Conservation (phyloP, 2,888 invertebrate genomes). For the Acanthopleura granulata region DNA sequence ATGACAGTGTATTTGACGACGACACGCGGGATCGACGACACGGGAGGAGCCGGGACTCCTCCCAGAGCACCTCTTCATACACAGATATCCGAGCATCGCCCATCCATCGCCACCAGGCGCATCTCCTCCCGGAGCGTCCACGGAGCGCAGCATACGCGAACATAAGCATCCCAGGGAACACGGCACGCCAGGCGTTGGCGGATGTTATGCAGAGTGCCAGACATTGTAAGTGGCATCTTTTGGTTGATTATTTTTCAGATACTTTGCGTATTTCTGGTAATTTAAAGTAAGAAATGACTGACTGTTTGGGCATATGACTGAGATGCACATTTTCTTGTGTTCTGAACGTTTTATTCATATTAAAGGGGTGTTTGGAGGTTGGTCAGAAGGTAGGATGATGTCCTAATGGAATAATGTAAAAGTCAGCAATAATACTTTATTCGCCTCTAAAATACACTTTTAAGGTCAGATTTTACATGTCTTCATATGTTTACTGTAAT, state of each 20-base stretch:
- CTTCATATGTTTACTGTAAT: no score
- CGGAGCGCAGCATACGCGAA: conserved; percentile 60
- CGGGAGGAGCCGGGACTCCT: conserved; percentile 56
- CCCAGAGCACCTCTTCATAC: conserved; percentile 56
- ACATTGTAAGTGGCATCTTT: conserved; percentile 51
- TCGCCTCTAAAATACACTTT: no score
- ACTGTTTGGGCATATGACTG: no score
- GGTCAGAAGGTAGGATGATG: no score
- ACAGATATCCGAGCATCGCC: conserved; percentile 43
- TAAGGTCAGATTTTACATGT: no score
- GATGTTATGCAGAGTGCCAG: conserved; percentile 76
- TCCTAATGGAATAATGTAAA: no score
- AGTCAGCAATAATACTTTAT: no score
- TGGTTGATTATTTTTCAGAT: not conserved
- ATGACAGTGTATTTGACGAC: conserved; percentile 65
- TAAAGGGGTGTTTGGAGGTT: no score
- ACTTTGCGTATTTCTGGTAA: no score
- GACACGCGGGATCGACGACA: conserved; percentile 52
- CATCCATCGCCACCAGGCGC: conserved; percentile 39
- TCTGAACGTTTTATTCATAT: no score
- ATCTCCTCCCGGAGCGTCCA: conserved; percentile 45
- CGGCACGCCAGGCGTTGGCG: conserved; percentile 76
- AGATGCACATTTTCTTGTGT: no score
- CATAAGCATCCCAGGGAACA: conserved; percentile 69
- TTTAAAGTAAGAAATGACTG: no score